Evolutionary conservation across 2,888 invertebrate species (phyloP), one percentile per base, ranked within the genome.

Genomic region (Lithophane leautieri): DNA sequence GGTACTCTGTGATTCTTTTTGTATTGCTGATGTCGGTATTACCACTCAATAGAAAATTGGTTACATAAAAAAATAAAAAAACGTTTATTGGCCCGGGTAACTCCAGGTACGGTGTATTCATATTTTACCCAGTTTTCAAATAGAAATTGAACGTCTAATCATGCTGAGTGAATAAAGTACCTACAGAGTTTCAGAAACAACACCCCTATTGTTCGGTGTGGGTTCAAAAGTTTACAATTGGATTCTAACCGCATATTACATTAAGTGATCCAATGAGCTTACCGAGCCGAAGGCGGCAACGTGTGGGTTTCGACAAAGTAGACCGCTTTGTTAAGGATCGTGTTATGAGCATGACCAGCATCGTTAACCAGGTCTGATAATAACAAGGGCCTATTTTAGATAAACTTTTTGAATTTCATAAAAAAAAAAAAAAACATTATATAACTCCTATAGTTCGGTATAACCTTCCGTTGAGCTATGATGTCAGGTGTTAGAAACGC

Each of bases 181-280:
- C 34, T 7, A 78, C 34, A 44, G 11, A 52, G 78, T 63, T 58
- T 63, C 44, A 47, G 67, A 50, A 73, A 58, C n/a, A 68, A 73
- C 78, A 73, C 50, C 54, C 50, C 22, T 54, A 42, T 71, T 66
- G 78, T 78, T 61, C 44, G 40, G 58, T 40, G 28, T 34, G 62
- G 67, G 56, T 52, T 79, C 63, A 79, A 68, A 79, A 79, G 78
- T 79, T 79, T 63, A 68, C 78, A 79, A 79, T 63, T 73, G 73
- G 79, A 73, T 79, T 58, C 40, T 68, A 62, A 79, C 80, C 79
- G 73, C 63, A 79, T 68, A 79, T 67, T 68, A 78, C 67, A 79
- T 79, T 73, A 68, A 67, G 58, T 67, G 58, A 79, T 79, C 80
- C 73, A 68, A 79, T 63, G 44, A 79, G 79, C 79, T 79, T 68